Evolutionary conservation across 2,888 invertebrate genomes (phyloP).

Genomic region (Lysandra coridon): DNA sequence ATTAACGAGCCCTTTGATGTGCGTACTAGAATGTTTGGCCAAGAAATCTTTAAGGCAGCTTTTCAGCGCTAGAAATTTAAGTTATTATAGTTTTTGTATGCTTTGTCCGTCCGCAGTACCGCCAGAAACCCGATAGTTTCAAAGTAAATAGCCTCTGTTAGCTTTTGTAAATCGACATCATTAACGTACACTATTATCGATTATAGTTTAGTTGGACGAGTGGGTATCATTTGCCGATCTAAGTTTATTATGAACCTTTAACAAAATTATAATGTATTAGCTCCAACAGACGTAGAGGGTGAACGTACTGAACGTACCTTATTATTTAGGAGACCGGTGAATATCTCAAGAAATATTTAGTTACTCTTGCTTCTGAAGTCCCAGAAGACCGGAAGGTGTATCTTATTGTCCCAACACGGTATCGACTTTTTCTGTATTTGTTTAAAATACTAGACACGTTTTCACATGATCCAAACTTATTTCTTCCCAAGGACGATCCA

Average conservation of each 20-base stretch:
- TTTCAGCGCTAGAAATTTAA: neutral
- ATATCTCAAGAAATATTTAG: conserved; percentile 12
- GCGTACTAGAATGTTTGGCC: neutral
- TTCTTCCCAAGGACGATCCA: too few relatives aligned
- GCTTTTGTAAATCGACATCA: conserved; percentile 17
- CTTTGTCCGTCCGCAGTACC: neutral
- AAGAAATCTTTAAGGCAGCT: conserved; percentile 21
- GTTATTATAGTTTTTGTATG: neutral
- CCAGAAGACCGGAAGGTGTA: conserved; percentile 12
- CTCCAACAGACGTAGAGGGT: neutral
- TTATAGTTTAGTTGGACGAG: neutral
- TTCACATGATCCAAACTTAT: too few relatives aligned
- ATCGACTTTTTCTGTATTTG: neutral
- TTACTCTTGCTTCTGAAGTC: conserved; percentile 10
- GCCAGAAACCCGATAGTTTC: neutral
- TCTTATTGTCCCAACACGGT: conserved; percentile 7
- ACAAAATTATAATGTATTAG: conserved; percentile 22
- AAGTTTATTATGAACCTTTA: neutral
- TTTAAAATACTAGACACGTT: too few relatives aligned
- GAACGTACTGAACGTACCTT: neutral
- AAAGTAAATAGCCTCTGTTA: conserved; percentile 17
- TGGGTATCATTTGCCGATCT: neutral
- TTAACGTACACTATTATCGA: conserved; percentile 16
- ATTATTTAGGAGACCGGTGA: neutral
- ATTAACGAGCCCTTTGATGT: conserved; percentile 18